Percentiles rank a stretch among this genome's conserved stretches.
phyloP scores from a whole-genome alignment of 2,797 vertebrate species.

The Picus viridis region DNA sequence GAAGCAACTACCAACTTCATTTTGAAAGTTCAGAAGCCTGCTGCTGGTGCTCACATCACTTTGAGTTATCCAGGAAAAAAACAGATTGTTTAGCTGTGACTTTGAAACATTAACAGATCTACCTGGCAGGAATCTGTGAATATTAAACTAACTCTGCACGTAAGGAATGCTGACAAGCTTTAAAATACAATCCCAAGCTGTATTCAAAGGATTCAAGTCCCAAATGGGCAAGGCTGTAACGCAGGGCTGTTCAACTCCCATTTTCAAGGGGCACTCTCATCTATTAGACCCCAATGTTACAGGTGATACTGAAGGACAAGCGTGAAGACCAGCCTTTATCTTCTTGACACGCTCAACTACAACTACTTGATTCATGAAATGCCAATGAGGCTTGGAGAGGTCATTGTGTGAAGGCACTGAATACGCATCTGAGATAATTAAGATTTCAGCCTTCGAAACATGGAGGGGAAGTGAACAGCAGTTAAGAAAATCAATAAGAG shows the following conservation, averaged over 20 bases:
- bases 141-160: neutral
- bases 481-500: constrained; percentile 98
- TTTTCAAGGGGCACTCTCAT: constrained; percentile 57
- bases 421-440: constrained; percentile 97
- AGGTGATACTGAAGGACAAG: constrained; percentile 82
- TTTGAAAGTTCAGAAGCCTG: neutral
- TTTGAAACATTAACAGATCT: neutral
- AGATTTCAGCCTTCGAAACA: constrained; percentile 93
- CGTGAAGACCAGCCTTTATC: constrained; percentile 79
- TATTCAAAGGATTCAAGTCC: constrained; percentile 66
- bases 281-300: constrained; percentile 78
- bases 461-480: constrained; percentile 95
- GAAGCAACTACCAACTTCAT: neutral
- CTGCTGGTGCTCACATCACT: neutral
- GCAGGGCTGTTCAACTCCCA: neutral
- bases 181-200: constrained; percentile 40
- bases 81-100: fast-evolving
- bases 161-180: neutral
- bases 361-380: constrained; percentile 84
- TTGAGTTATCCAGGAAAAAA: neutral
- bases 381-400: constrained; percentile 79
- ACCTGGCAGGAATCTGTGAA: neutral
- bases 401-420: constrained; percentile 85
- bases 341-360: constrained; percentile 83
- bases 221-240: constrained; percentile 47